These are phyloP conservation scores for Diploscapter pachys DNA, from an alignment of 1,140 invertebrate species.

Conservation along the genomic window DNA sequence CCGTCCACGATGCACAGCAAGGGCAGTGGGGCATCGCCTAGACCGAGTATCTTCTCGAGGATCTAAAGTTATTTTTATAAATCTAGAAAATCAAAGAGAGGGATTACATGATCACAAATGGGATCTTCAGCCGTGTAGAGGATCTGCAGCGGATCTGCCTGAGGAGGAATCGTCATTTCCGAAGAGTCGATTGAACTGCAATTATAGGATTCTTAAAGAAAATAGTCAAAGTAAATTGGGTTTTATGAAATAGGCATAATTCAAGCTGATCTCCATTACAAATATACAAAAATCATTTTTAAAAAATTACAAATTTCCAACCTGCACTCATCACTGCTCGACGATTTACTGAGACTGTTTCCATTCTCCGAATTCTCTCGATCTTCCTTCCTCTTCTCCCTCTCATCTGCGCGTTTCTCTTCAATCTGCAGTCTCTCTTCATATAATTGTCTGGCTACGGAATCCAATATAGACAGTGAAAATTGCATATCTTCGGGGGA, in stretches of 20 bases:
- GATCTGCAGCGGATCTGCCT: conserved; percentile 34
- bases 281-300: too few species aligned
- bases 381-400: conserved; percentile 7
- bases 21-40: conserved; percentile 35
- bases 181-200: conserved; percentile 3
- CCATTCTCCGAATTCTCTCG: conserved; percentile 14
- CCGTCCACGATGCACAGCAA: conserved; percentile 32
- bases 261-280: too few species aligned
- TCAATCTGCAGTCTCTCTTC: conserved; percentile 12
- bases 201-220: too few species aligned
- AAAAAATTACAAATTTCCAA: too few species aligned
- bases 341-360: conserved; percentile 10
- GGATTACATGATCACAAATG: conserved; percentile 37
- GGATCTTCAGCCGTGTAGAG: conserved; percentile 40
- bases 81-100: neutral
- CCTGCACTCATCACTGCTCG: conserved; percentile 17
- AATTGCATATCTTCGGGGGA: conserved; percentile 34
- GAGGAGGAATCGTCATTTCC: conserved; percentile 16
- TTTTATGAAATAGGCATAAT: too few species aligned
- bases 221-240: too few species aligned
- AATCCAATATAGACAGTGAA: conserved; percentile 16
- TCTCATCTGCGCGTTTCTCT: conserved; percentile 20
- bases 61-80: conserved; percentile 18
- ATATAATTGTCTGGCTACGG: neutral
- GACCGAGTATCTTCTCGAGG: conserved; percentile 33